Percentiles rank a stretch among this genome's conserved stretches.
Conservation (phyloP, 2,797 vertebrate species). For the Paratrypauchen microcephalus region DNA sequence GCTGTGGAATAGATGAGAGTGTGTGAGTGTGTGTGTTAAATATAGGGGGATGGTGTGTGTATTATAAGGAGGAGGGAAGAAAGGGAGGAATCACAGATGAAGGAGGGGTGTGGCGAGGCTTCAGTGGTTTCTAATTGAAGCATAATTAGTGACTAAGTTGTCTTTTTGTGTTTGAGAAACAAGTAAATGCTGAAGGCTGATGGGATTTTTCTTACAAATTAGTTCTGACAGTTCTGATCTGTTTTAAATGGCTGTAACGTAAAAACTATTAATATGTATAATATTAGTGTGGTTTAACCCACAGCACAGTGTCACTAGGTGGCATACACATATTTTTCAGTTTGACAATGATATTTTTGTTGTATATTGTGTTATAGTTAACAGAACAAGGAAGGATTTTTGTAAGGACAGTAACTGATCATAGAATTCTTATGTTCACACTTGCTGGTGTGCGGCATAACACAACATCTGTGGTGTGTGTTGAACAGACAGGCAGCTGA, state of each 20-base stretch:
- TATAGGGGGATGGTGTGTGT: slow-evolving; percentile 18
- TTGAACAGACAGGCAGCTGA: slow-evolving; percentile 36
- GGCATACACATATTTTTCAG: not conserved
- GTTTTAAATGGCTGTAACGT: not conserved
- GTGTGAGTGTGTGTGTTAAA: not conserved
- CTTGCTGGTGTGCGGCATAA: slow-evolving; percentile 50
- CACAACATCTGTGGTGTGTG: slow-evolving; percentile 57
- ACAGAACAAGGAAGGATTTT: slow-evolving; percentile 13
- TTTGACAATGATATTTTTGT: not conserved
- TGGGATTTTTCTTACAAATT: slow-evolving; percentile 45
- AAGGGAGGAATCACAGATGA: slow-evolving; percentile 19
- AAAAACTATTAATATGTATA: not conserved
- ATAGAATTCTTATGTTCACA: slow-evolving; percentile 42
- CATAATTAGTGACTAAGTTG: slow-evolving; percentile 33
- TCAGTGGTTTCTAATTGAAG: slow-evolving; percentile 51
- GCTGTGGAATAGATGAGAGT: slow-evolving; percentile 23
- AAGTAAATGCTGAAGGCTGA: slow-evolving; percentile 21
- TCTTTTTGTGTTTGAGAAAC: slow-evolving; percentile 9
- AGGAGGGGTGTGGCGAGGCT: slow-evolving; percentile 26
- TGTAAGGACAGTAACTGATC: slow-evolving; percentile 48
- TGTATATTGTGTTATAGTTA: not conserved
- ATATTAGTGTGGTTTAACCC: not conserved
- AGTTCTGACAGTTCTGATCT: not conserved
- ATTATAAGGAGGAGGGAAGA: slow-evolving; percentile 30
- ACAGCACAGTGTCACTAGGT: not conserved